Evolutionary conservation across 1,140 invertebrate species (phyloP), one percentile per base, ranked within the genome.

Genomic region (Drosophila ercepeae): DNA sequence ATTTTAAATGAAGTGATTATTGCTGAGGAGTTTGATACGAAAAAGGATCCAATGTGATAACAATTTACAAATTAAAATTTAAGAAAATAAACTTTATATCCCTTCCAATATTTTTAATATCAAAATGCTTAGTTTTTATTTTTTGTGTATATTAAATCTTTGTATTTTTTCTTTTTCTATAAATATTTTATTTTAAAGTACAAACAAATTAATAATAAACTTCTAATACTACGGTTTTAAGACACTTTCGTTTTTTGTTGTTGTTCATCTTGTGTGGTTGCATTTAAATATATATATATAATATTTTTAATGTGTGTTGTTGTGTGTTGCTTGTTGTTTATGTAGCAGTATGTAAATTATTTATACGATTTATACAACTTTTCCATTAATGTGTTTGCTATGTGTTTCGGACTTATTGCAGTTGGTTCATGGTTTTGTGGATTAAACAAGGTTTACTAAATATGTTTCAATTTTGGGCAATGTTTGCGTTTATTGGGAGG

Each of bases 201-300:
- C 82, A 86, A 86, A 86, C 81, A 86, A 86, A 86, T 81, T 86
- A 88, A 86, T 86, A 86, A 86, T 86, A 88, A 88, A 88, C 74
- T 88, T 88, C 82, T 88, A 88, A 88, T 88, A 88, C 82, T 88
- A 88, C 77, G 83, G 59, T 88, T 88, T 86, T 88, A 88, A 88
- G 82, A 88, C 82, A 88, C 82, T 88, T 88, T 88, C 77, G 82
- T 88, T 88, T 86, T 86, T 84, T 84, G 73, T 81, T 82, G 78
- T 86, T 83, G 81, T 72, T 86, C 79, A 86, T 84, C 82, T 84
- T 84, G 82, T 84, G 79, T 84, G 81, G 78, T 65, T 63, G 57
- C 41, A 58, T 61, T 59, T 83, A 75, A 75, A 78, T 63, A 71
- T 88, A 77, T 78, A 68, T 71, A 52, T 63, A 63, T 51, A 52